Evolutionary conservation across 2,113 vertebrate genomes (phyloP), one percentile per base, ranked within the genome.

Genomic region (Atlantisia rogersi): DNA sequence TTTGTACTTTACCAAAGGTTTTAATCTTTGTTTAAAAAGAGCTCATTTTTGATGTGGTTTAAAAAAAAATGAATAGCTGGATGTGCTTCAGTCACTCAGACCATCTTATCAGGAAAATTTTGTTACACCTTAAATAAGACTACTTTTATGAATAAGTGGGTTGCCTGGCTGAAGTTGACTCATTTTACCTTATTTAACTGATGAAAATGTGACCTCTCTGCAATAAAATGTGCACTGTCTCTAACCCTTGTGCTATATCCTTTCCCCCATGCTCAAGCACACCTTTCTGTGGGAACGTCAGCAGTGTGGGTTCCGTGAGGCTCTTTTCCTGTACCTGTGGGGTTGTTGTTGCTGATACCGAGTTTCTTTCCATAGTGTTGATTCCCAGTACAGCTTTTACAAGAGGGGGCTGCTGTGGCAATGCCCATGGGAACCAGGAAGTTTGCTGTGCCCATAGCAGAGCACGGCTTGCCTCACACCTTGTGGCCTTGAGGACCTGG

Each of bases 141-240:
- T 85, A 76, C 67, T 96, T 92, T 58, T 88, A 82, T 69, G 37
- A 86, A 64, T 64, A 92, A 93, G 82, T 86, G 82, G 78, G 48
- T 93, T 94, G 63, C 76, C 85, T 94, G 90, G 74, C 94, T 96
- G 90, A 87, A 96, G 86, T 89, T 87, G 35, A 90, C 79, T 95
- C 28, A n/a, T 95, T 93, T 93, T 85, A 93, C 86, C 52, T 70
- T 95, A 89, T 79, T 95, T 95, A 95, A 95, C 58, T 71, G 89
- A 84, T 92, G 86, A 91, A 92, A 93, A 90, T 88, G 92, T 97
- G 96, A 95, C 83, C 53, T 88, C 39, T 92, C 85, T 90, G 92
- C 86, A 97, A 96, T 97, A 96, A 97, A 96, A 91, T 7, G 44
- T 93, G 95, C 90, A 91, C 95, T 95, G 91, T 91, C 60, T 91